Conservation (phyloP, 2,797 vertebrate genomes). For the Champsocephalus gunnari region DNA sequence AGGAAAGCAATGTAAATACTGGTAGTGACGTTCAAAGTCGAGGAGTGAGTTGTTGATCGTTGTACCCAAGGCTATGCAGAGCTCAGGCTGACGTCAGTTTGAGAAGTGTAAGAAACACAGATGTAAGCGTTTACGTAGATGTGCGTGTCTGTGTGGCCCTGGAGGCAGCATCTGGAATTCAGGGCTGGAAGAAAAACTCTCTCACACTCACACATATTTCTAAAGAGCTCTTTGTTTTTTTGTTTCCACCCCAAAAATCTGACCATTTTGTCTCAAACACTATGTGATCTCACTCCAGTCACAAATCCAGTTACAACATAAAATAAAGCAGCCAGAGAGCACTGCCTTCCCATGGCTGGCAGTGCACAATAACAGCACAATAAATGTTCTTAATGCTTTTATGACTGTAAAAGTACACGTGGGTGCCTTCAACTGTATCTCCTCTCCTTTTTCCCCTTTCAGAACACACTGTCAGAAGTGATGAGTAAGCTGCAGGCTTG, state of each 20-base stretch:
- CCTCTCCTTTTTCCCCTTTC: conserved; percentile 24
- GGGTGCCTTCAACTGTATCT: neutral
- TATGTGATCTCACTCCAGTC: conserved; percentile 48
- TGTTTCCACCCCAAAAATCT: conserved; percentile 49
- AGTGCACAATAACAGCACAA: neutral
- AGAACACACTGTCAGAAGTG: conserved; percentile 93
- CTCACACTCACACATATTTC: conserved; percentile 37
- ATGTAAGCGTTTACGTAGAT: conserved; percentile 55
- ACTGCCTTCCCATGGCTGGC: neutral
- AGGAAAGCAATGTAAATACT: conserved; percentile 32
- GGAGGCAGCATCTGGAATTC: conserved; percentile 49
- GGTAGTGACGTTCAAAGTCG: conserved; percentile 54
- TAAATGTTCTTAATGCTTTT: conserved; percentile 11
- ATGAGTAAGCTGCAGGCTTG: conserved; percentile 89
- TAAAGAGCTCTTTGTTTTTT: conserved; percentile 69
- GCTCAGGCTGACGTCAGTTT: conserved; percentile 59
- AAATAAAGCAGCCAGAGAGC: conserved; percentile 21
- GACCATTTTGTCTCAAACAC: conserved; percentile 62
- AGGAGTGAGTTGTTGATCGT: conserved; percentile 44
- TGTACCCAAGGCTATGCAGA: conserved; percentile 38
- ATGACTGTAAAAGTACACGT: conserved; percentile 2
- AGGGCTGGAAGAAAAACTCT: conserved; percentile 49
- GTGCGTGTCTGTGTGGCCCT: conserved; percentile 38
- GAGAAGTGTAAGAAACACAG: conserved; percentile 50
- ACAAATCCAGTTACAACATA: conserved; percentile 32